Base-by-base conservation (phyloP, 2,113 vertebrate genomes). In the Ammospiza caudacuta region DNA sequence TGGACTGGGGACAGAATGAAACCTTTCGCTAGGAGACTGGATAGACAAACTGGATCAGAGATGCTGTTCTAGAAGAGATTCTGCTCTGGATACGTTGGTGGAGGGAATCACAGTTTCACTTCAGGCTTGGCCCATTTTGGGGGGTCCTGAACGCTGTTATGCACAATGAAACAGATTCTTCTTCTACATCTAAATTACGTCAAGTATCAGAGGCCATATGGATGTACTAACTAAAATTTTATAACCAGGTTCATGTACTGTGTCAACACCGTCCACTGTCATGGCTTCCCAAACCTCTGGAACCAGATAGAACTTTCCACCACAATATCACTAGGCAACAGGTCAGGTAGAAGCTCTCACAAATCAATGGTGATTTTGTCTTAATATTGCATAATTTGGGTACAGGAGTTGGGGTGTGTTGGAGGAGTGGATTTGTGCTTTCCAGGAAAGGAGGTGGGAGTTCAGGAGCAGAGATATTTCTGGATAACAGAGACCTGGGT, bases 111-210 rank as follows among this genome's bases (percentile, higher is more conserved):
- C 28, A 77, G 33, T 25, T 73, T 31, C 44, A 39, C 29, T 61
- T 28, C 24, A 67, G 0, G 0, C 20, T 24, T 73, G 55, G 28
- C 29, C 51, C 18, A 11, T 69, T 80, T 12, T 33, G 14, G 20
- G 13, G 12, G 22, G 11, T 57, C 49, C 41, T 83, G 46, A 55
- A 66, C 15, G 43, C 35, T 41, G 37, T 3, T 1, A 49, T 18
- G 17, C 27, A 59, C 6, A 2, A 39, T 66, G 16, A 62, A 77
- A 88, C 17, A 85, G 39, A 46, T 28, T 35, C 15, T 89, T 79
- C 70, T 90, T 24, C 44, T 80, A 2, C 15, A 76, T 28, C 35
- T 41, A 35, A 86, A 70, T 59, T 75, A 68, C 63, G 25, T 81
- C 58, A 39, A 61, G 14, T 39, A 43, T 21, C 29, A 85, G 23